Conservation (phyloP, 2,797 vertebrate genomes). For the Threskiornis aethiopicus region DNA sequence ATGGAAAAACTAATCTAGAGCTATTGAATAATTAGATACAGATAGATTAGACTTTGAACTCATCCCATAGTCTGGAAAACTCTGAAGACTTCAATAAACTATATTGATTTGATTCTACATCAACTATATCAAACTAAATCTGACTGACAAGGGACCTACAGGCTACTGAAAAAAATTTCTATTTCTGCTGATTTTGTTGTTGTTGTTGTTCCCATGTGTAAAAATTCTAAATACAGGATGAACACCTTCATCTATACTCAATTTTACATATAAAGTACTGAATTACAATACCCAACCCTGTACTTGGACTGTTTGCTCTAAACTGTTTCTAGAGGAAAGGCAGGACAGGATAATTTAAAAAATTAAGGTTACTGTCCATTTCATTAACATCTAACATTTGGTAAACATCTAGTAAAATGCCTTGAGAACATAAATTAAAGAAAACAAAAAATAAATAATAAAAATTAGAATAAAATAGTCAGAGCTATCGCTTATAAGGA, state of each 20-base stretch:
- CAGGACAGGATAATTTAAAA: background rate
- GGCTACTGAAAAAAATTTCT: background rate
- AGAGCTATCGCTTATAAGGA: background rate
- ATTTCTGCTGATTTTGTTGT: background rate
- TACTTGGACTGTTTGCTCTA: background rate
- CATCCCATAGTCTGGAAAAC: background rate
- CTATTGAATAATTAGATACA: background rate
- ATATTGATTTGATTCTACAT: background rate
- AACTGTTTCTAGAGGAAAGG: background rate
- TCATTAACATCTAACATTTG: background rate
- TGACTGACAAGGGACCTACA: background rate
- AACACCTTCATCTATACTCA: background rate
- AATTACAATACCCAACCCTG: background rate
- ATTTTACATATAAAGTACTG: background rate
- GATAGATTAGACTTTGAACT: background rate
- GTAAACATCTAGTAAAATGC: background rate
- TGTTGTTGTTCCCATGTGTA: background rate
- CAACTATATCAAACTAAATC: background rate
- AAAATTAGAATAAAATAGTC: background rate
- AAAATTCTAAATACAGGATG: background rate
- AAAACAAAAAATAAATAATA: background rate
- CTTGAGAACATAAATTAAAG: background rate
- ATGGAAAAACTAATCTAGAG: background rate
- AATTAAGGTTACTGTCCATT: background rate
- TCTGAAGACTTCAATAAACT: background rate